These are phyloP conservation scores for Tragelaphus scriptus DNA, from an alignment of 2,113 vertebrate genomes.

Conservation along the genomic window DNA sequence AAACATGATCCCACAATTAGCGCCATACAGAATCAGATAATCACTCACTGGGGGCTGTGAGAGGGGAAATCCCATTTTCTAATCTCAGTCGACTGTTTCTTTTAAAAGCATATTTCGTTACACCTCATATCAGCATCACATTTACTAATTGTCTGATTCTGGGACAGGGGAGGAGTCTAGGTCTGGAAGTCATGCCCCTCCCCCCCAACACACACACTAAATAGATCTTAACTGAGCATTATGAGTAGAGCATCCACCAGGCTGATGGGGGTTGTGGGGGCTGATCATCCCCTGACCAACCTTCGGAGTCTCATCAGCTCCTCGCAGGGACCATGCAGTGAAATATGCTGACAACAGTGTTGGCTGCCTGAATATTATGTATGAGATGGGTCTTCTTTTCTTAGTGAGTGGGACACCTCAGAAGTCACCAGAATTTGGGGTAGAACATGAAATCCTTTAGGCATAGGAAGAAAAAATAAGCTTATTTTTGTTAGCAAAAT, in stretches of 20 bases:
- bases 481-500: neutral
- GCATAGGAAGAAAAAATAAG: neutral
- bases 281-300: rapidly evolving
- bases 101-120: neutral
- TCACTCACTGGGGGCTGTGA: rapidly evolving
- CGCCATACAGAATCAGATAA: neutral
- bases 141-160: neutral
- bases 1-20: neutral
- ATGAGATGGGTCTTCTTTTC: neutral
- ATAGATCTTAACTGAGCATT: neutral
- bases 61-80: neutral
- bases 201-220: neutral
- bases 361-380: rapidly evolving
- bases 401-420: neutral
- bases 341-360: rapidly evolving
- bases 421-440: neutral
- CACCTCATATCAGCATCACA: neutral
- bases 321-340: rapidly evolving
- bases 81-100: neutral
- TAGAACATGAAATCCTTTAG: neutral
- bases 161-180: neutral
- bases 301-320: no score
- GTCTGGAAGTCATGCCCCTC: neutral
- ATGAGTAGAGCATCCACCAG: rapidly evolving
- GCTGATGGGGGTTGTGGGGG: rapidly evolving